phyloP scores from a whole-genome alignment of 2,888 invertebrate genomes.

The Habroteleia sp. region DNA sequence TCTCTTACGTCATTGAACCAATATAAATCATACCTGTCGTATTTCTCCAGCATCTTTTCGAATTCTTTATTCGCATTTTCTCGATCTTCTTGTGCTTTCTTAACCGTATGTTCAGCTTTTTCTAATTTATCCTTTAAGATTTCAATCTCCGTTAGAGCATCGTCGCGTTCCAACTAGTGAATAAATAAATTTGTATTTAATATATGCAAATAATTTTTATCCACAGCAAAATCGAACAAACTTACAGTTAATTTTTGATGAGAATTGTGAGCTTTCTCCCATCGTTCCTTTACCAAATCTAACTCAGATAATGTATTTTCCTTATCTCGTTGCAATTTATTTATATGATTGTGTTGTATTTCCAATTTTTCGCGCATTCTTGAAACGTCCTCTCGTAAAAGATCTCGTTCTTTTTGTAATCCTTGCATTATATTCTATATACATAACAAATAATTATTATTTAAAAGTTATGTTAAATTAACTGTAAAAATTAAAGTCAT shows the following conservation, averaged over 20 bases:
- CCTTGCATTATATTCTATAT: constrained; percentile 86
- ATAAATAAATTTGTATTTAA: constrained; percentile 4
- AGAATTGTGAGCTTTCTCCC: constrained; percentile 92
- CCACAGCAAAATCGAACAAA: neutral
- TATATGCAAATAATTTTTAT: neutral
- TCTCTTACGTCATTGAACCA: constrained; percentile 35
- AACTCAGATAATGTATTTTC: constrained; percentile 92
- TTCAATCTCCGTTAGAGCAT: constrained; percentile 91
- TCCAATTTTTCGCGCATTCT: constrained; percentile 92
- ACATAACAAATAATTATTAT: constrained; percentile 1
- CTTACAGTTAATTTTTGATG: constrained; percentile 91
- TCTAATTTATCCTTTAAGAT: constrained; percentile 94
- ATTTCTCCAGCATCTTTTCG: constrained; percentile 95
- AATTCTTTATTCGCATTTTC: constrained; percentile 94
- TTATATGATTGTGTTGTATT: constrained; percentile 89
- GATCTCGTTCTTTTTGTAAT: constrained; percentile 93
- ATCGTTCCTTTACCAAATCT: constrained; percentile 92
- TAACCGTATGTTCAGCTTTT: constrained; percentile 90
- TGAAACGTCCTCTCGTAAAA: constrained; percentile 90
- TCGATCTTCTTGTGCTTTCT: constrained; percentile 93
- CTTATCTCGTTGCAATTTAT: constrained; percentile 91
- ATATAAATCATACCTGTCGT: constrained; percentile 86
- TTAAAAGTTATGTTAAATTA: too few relatives aligned
- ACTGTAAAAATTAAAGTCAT: too few relatives aligned
- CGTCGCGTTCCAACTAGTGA: constrained; percentile 91